These are phyloP conservation scores for Urocitellus parryii DNA, from an alignment of 2,113 vertebrate genomes.

Conservation along the genomic window DNA sequence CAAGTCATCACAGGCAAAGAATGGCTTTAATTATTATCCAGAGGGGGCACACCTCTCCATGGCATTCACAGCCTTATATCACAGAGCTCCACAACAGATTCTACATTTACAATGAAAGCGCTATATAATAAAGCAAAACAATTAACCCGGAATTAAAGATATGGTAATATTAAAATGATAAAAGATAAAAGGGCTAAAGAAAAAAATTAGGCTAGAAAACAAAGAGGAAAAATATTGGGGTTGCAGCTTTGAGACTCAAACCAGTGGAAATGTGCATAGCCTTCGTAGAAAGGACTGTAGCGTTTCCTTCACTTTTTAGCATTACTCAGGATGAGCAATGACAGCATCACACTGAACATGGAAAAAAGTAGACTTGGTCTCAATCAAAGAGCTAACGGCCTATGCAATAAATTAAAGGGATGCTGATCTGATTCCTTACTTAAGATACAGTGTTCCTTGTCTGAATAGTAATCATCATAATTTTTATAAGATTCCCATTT, in stretches of 20 bases:
- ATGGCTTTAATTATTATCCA: neutral
- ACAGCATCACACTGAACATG: neutral
- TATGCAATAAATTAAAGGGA: neutral
- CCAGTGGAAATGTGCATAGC: neutral
- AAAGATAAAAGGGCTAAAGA: neutral
- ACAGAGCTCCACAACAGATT: conserved; percentile 25
- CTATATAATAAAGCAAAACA: neutral
- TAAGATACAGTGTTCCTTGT: conserved; percentile 11
- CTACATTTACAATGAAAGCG: conserved; percentile 21
- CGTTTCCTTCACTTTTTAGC: neutral
- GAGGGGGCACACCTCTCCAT: neutral
- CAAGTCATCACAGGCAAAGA: neutral
- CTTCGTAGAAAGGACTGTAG: neutral
- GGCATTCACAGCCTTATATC: neutral
- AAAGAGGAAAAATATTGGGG: neutral
- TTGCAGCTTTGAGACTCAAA: neutral
- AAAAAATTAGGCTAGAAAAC: neutral
- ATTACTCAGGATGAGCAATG: neutral
- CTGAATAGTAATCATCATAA: neutral
- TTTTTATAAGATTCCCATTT: conserved; percentile 37
- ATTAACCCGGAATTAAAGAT: neutral
- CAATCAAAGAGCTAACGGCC: neutral
- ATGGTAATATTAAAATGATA: neutral
- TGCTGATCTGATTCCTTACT: neutral
- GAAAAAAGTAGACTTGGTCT: neutral